A percentile compares a stretch with the other conserved stretches of the same genome.
These are phyloP conservation scores for Sesia apiformis DNA, from an alignment of 2,888 invertebrate species.

Conservation along the genomic window DNA sequence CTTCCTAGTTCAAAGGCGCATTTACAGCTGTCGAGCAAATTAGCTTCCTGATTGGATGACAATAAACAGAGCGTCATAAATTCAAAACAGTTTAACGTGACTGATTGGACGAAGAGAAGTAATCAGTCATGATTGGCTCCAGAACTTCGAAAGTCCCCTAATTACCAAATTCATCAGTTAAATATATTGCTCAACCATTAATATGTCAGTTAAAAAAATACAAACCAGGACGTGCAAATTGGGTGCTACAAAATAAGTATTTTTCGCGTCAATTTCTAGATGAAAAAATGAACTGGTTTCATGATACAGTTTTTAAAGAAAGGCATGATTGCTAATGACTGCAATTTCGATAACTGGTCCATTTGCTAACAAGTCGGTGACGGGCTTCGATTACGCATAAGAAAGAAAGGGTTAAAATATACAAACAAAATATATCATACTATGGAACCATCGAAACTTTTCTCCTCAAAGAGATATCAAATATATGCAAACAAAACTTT, in stretches of 20 bases:
- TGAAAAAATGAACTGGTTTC: constrained; percentile 35
- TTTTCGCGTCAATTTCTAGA: neutral
- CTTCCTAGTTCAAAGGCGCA: neutral
- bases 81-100: too few relatives aligned
- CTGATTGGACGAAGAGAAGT: neutral
- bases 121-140: neutral
- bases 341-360: constrained; percentile 49
- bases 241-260: neutral
- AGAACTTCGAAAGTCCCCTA: neutral
- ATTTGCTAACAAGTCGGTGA: constrained; percentile 40
- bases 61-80: too few relatives aligned
- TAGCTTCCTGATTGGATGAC: too few relatives aligned
- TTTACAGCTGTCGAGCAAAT: too few relatives aligned
- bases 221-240: neutral
- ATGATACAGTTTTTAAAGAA: constrained; percentile 49
- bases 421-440: constrained; percentile 4
- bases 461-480: neutral
- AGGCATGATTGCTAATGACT: constrained; percentile 45
- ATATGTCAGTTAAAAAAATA: neutral
- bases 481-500: neutral
- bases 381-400: constrained; percentile 39
- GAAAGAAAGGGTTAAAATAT: constrained; percentile 17
- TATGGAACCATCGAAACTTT: too few relatives aligned
- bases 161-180: neutral
- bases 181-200: neutral